These are phyloP conservation scores for Sebastes schlegelii DNA, from an alignment of 2,113 vertebrate genomes.

Conservation along the genomic window DNA sequence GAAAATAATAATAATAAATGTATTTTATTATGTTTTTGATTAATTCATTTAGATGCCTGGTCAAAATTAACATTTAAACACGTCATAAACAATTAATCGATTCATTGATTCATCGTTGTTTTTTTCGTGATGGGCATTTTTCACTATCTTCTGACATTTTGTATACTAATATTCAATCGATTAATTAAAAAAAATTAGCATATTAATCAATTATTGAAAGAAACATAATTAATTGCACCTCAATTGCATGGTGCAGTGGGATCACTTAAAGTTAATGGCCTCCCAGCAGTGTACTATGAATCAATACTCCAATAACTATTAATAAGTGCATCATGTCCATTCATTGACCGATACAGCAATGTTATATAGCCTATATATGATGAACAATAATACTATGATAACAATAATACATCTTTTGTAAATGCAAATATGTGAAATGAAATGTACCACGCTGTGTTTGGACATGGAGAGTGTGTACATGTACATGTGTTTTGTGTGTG, in stretches of 20 bases:
- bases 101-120: no score
- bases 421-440: not conserved
- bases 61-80: not conserved
- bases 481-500: conserved; percentile 34
- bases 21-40: not conserved
- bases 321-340: not conserved
- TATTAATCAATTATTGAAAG: not conserved
- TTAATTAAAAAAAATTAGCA: not conserved
- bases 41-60: not conserved
- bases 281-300: not conserved
- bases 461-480: not conserved
- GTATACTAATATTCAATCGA: not conserved
- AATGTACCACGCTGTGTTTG: not conserved
- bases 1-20: not conserved
- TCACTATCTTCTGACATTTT: not conserved
- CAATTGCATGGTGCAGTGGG: not conserved
- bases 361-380: not conserved
- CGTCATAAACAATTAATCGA: not conserved
- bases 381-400: not conserved
- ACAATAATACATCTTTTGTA: not conserved
- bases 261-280: not conserved
- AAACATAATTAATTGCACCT: not conserved
- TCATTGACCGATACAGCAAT: not conserved
- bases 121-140: not conserved
- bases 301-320: not conserved